These are phyloP conservation scores for Platyscapa corneri DNA, from an alignment of 1,140 invertebrate species.

Conservation along the genomic window DNA sequence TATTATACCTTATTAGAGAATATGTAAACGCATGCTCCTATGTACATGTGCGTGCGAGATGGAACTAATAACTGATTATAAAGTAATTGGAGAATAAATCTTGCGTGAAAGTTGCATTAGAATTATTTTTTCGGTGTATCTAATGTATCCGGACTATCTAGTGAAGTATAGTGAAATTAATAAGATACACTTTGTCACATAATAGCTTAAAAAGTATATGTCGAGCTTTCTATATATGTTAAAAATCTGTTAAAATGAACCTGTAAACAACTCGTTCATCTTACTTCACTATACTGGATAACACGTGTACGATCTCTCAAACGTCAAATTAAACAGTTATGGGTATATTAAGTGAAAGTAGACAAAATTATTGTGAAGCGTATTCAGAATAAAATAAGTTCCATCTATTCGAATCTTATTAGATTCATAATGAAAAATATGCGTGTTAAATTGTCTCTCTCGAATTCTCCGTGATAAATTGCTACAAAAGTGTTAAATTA, in stretches of 20 bases:
- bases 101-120: conserved; percentile 22
- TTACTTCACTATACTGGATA: neutral
- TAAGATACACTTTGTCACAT: neutral
- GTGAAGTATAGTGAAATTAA: neutral
- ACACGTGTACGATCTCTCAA: neutral
- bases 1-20: conserved; percentile 44
- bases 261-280: neutral
- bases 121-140: neutral
- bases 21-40: neutral
- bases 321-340: neutral
- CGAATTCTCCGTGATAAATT: neutral
- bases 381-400: neutral
- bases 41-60: neutral
- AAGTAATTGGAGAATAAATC: conserved; percentile 46
- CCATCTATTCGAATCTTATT: too few relatives aligned
- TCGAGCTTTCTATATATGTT: neutral
- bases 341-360: neutral
- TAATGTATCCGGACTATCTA: neutral
- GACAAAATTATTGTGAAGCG: neutral
- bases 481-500: too few relatives aligned
- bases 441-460: neutral
- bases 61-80: conserved; percentile 38
- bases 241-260: neutral
- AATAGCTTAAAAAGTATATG: neutral
- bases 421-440: neutral